A percentile compares a stretch with the other conserved stretches of the same genome.
Conservation (phyloP, 2,113 vertebrate genomes). For the Varanus salvator region DNA sequence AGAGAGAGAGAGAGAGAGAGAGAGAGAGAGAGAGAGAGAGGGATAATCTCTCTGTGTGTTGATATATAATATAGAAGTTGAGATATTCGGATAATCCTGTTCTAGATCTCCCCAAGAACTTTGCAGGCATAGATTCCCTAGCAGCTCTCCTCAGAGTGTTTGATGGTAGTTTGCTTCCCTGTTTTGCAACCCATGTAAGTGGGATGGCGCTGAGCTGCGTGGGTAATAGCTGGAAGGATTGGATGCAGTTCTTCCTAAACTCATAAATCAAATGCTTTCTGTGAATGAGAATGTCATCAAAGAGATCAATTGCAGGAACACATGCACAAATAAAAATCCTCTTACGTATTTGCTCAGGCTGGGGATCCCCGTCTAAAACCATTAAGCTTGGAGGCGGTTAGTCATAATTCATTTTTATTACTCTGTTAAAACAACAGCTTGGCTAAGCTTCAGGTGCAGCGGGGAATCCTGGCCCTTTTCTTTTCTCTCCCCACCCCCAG, state of each 20-base stretch:
- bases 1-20: no score
- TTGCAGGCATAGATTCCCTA: background rate
- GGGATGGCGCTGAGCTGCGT: slow-evolving; percentile 61
- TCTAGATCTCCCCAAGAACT: background rate
- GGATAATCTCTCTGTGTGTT: no score
- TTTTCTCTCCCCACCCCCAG: slow-evolving; percentile 43
- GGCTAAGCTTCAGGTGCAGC: slow-evolving; percentile 77
- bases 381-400: slow-evolving; percentile 87
- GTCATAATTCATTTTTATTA: slow-evolving; percentile 99
- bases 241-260: slow-evolving; percentile 84
- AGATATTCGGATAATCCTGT: background rate
- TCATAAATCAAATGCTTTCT: slow-evolving; percentile 98
- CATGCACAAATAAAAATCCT: slow-evolving; percentile 96
- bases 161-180: background rate
- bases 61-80: background rate
- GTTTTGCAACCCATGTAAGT: slow-evolving; percentile 1
- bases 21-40: no score
- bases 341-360: slow-evolving; percentile 89
- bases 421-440: slow-evolving; percentile 91
- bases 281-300: slow-evolving; percentile 97
- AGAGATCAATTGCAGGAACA: slow-evolving; percentile 94
- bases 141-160: background rate
- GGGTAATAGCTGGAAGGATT: slow-evolving; percentile 76
- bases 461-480: slow-evolving; percentile 62
- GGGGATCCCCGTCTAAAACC: slow-evolving; percentile 88